These are phyloP conservation scores for Meriones psammophilus DNA, from an alignment of 2,797 vertebrate genomes.

Conservation along the genomic window DNA sequence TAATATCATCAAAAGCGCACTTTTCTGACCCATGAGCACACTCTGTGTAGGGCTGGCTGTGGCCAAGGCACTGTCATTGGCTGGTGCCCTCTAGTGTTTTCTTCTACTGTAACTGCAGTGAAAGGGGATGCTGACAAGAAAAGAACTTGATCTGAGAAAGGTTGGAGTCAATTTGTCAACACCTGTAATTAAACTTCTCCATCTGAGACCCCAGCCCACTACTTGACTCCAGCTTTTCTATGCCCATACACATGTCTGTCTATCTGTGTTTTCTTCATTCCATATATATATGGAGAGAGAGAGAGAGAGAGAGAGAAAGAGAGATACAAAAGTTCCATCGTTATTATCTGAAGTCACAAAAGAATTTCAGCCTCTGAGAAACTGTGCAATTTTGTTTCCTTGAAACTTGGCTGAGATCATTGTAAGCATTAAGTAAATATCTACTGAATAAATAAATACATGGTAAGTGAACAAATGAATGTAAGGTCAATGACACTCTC, in stretches of 20 bases:
- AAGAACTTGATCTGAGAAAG: background rate
- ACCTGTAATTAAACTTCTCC: background rate
- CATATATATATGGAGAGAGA: too few relatives aligned
- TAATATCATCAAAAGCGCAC: background rate
- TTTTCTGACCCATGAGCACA: fast-evolving
- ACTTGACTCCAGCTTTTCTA: background rate
- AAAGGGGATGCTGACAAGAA: fast-evolving
- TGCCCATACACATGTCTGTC: background rate
- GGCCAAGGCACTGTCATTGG: too few relatives aligned
- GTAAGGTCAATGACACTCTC: background rate
- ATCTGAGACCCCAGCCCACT: background rate
- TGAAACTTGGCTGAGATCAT: background rate
- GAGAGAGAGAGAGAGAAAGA: too few relatives aligned
- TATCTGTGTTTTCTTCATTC: background rate
- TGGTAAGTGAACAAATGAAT: background rate
- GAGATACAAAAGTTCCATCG: background rate
- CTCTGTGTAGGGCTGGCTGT: too few relatives aligned
- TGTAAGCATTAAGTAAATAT: background rate
- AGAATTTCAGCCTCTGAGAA: background rate
- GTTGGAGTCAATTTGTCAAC: background rate
- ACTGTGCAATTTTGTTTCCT: background rate
- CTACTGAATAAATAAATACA: too few relatives aligned
- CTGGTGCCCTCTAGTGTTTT: constrained; percentile 49
- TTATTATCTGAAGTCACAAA: background rate
- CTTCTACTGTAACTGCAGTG: background rate